A percentile compares a stretch with the other conserved stretches of the same genome.
Conservation (phyloP, 2,797 vertebrate genomes). For the Aselliscus stoliczkanus region DNA sequence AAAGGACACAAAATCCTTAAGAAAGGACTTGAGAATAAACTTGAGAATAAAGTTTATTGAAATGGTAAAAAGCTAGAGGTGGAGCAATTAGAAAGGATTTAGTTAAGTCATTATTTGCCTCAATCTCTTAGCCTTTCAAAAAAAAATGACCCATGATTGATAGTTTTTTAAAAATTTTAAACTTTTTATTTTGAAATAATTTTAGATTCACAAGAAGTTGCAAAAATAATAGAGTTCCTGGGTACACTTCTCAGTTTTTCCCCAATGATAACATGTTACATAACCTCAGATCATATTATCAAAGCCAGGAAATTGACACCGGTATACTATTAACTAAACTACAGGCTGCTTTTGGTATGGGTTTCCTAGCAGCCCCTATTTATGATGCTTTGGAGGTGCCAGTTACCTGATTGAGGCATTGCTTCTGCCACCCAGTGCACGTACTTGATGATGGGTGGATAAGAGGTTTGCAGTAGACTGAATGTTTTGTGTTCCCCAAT, state of each 20-base stretch:
- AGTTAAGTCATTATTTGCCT: not conserved
- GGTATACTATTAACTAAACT: not conserved
- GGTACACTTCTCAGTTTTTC: not conserved
- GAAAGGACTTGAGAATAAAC: not conserved
- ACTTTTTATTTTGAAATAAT: constrained; percentile 14
- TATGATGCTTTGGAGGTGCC: not conserved
- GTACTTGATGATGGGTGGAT: not conserved
- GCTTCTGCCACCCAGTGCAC: not conserved
- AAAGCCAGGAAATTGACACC: not conserved
- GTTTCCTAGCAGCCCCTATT: not conserved
- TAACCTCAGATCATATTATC: not conserved
- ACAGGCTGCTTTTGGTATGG: not conserved
- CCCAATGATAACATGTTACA: not conserved
- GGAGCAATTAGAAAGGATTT: not conserved
- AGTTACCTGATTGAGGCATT: not conserved
- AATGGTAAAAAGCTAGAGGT: not conserved
- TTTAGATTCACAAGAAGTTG: not conserved
- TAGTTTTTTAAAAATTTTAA: not conserved
- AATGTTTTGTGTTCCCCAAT: not conserved
- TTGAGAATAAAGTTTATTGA: constrained; percentile 25
- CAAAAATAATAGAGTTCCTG: not conserved
- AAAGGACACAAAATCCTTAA: constrained; percentile 1
- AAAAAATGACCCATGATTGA: not conserved
- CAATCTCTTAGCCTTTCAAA: not conserved
- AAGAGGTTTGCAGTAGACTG: not conserved